Conservation (phyloP, 2,113 vertebrate species). For the Otis tarda region DNA sequence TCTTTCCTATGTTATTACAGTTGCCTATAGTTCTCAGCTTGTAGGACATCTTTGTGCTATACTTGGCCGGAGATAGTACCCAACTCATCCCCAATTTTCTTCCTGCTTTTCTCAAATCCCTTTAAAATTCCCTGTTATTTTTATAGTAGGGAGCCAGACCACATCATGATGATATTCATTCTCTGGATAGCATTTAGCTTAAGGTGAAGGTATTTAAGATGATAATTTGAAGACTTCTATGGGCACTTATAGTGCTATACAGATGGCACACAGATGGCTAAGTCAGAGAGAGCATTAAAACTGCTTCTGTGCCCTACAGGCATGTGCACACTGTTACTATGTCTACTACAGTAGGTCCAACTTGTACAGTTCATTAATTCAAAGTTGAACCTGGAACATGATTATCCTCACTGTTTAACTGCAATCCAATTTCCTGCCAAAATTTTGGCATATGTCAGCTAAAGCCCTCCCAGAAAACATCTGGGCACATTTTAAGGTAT, state of each 20-base stretch:
- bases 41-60: background rate
- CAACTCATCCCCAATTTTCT: background rate
- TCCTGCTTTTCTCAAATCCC: background rate
- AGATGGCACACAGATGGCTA: accelerated
- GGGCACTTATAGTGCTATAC: background rate
- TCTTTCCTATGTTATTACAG: background rate
- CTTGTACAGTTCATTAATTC: background rate
- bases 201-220: background rate
- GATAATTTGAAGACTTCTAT: background rate
- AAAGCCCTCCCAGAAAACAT: background rate
- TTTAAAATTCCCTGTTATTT: background rate
- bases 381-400: background rate
- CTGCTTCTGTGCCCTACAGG: background rate
- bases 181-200: background rate
- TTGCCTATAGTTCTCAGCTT: background rate
- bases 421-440: background rate
- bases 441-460: background rate
- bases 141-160: background rate
- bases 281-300: background rate
- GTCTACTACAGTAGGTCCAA: background rate
- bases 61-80: background rate
- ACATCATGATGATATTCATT: background rate
- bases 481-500: background rate
- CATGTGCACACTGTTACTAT: background rate
- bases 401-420: background rate